Base-by-base conservation (phyloP, 2,113 vertebrate genomes). In the Setophaga petechia region DNA sequence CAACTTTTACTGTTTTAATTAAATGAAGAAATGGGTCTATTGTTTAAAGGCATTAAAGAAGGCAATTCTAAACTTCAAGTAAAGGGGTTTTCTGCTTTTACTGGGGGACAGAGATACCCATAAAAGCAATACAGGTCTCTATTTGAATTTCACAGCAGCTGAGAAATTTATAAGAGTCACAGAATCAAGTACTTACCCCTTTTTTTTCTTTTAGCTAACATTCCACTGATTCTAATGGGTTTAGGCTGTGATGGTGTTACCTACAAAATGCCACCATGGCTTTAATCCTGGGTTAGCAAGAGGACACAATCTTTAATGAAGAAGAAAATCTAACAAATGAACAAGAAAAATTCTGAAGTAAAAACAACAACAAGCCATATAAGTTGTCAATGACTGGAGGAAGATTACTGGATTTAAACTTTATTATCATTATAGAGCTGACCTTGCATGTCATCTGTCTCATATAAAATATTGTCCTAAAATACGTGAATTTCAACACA, bases 1-100 rank as follows among this genome's bases (percentile, higher is more conserved):
- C 86, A 96, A 94, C 59, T 97, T 98, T 97, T 97, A 96, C 84
- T 96, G 94, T 96, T 98, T 98, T 98, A 98, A 98, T 98, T 98
- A 98, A 98, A 97, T 81, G 90, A 91, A 97, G 94, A 98, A 97
- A 98, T 57, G 84, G 78, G 57, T 76, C 93, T 95, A 96, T 97
- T 98, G 97, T 98, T 98, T 94, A 94, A 94, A 80, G 81, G 71
- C 84, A 95, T 92, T 86, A 97, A 97, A 98, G 84, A 97, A 96
- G 84, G 85, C 94, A 97, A 97, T 98, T 97, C 92, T 94, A 91
- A 95, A 94, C 51, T 77, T 93, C 75, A 94, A 79, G 58, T 43
- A 90, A 92, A 94, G 47, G 68, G 55, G 43, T 89, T 89, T 90
- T 87, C 62, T 84, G 43, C 46, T 95, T 98, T 97, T 97, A 97